Conservation (phyloP, 2,113 vertebrate species). For the Hipposideros armiger region DNA sequence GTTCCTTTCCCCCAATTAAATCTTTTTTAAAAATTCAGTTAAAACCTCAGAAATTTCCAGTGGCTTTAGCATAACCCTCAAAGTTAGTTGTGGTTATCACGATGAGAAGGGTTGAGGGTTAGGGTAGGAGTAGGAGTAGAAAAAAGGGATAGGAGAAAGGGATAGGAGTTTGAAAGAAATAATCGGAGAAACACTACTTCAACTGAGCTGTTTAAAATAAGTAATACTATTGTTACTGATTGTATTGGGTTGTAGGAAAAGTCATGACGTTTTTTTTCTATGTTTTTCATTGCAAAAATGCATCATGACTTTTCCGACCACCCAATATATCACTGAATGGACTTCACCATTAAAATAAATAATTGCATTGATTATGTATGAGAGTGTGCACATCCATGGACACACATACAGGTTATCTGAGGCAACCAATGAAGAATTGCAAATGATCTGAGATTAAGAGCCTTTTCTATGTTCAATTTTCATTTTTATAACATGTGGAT, state of each 20-base stretch:
- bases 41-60: constrained; percentile 12
- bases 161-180: background rate
- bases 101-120: background rate
- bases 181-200: constrained; percentile 18
- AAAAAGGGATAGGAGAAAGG: background rate
- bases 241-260: background rate
- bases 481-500: constrained; percentile 16
- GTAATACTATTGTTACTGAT: constrained; percentile 15
- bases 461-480: constrained; percentile 42
- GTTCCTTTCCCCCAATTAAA: no score
- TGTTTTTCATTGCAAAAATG: no score
- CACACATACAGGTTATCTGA: background rate
- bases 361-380: background rate
- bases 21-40: background rate
- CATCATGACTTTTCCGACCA: no score
- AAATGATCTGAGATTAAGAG: constrained; percentile 7
- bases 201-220: constrained; percentile 32
- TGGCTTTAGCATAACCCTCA: background rate
- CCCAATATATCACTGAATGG: background rate
- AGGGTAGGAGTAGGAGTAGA: background rate
- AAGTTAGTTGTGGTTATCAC: background rate
- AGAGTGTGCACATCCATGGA: background rate
- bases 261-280: no score
- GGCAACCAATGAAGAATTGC: constrained; percentile 19
- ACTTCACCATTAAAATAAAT: constrained; percentile 36